Evolutionary conservation across 2,113 vertebrate genomes (phyloP), one percentile per base, ranked within the genome.

Genomic region (Leuciscus idus): DNA sequence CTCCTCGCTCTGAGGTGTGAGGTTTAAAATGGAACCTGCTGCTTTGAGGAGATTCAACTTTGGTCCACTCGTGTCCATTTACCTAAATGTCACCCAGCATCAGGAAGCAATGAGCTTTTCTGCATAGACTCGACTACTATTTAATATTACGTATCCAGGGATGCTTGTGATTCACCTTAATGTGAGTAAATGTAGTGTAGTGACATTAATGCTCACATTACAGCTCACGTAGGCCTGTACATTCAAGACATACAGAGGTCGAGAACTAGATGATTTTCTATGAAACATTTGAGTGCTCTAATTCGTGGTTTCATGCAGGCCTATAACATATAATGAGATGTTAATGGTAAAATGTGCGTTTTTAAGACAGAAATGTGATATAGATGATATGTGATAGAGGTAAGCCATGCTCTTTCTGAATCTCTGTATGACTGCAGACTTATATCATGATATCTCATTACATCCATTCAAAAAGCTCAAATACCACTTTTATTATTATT

Each of bases 231-330:
- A 86, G 85, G 85, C 84, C 90, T 84, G 87, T 80, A 13, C 43
- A 68, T 72, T 90, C 89, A 90, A 87, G 85, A 89, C 89, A 89
- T 85, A 86, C 89, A 4, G 36, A 84, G 87, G 87, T 89, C 30
- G 79, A 86, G 89, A 85, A 91, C 89, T 91, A 89, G 76, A 85
- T 75, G 36, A 76, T 66, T 83, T 43, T 81, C 8, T 48, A 46
- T 85, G 86, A 28, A 84, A 85, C 70, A 72, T 55, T 55, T 57
- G 48, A 23, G 61, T 23, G 59, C 72, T 72, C 66, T 80, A 84
- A 88, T 87, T 85, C 76, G 81, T 84, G 78, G 81, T 78, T 90
- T 57, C 76, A 84, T 61, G 87, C 12, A 28, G 48, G 48, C 21
- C 15, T 74, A 68, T 48, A 83, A 66, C 83, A 82, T 46, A 55